Percentiles rank a stretch among this genome's conserved stretches.
phyloP scores from a whole-genome alignment of 2,888 invertebrate species.

The Ornithoptera alexandrae region DNA sequence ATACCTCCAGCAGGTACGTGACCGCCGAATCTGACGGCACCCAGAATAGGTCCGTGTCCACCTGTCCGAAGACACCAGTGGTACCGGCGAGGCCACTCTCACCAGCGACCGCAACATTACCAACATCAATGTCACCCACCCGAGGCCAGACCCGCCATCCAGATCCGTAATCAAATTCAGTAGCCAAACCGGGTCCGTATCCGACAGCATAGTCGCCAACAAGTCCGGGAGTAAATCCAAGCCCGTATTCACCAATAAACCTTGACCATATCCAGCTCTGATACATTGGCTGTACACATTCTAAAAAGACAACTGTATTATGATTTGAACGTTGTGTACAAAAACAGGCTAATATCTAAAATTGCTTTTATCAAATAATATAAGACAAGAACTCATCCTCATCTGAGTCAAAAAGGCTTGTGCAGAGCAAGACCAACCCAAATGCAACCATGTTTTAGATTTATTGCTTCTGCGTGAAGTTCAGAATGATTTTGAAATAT shows the following conservation, averaged over 20 bases:
- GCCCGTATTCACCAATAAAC: constrained; percentile 60
- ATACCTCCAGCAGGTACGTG: constrained; percentile 41
- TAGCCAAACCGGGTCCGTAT: constrained; percentile 5
- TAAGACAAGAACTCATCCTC: constrained; percentile 2
- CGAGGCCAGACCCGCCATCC: constrained; percentile 28
- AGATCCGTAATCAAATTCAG: constrained; percentile 18
- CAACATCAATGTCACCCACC: constrained; percentile 38
- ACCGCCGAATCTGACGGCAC: constrained; percentile 45
- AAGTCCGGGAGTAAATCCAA: not conserved
- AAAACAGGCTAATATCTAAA: not conserved
- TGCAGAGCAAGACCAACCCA: constrained; percentile 41
- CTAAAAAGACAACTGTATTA: not conserved
- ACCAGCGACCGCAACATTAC: constrained; percentile 39
- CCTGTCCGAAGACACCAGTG: constrained; percentile 42
- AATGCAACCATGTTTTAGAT: constrained; percentile 41
- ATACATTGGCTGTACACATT: constrained; percentile 9
- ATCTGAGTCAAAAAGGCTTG: constrained; percentile 51
- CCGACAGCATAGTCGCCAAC: constrained; percentile 1
- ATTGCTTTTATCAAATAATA: not conserved
- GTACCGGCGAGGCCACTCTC: constrained; percentile 40
- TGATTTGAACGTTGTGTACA: not conserved
- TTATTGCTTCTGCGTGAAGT: constrained; percentile 21
- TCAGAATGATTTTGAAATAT: constrained; percentile 4
- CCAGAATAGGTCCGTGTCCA: constrained; percentile 39
- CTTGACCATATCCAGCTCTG: not conserved